phyloP scores from a whole-genome alignment of 23 tunicate genomes.

The Phallusia fumigata region DNA sequence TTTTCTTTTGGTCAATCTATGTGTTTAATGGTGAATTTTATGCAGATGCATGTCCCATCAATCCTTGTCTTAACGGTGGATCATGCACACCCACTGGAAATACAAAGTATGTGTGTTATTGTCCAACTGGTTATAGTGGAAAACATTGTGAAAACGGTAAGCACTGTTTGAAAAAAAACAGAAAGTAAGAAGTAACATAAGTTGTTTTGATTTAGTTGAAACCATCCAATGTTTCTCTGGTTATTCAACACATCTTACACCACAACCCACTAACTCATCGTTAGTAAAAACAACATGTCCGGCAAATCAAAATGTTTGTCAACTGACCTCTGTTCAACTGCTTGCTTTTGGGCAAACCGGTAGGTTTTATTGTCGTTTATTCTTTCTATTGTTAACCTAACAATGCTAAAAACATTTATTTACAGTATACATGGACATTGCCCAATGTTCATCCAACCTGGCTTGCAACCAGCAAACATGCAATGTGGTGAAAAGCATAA shows the following conservation, averaged over 20 bases:
- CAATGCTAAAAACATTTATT: background rate
- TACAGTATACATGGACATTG: constrained; percentile 42
- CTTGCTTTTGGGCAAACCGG: constrained; percentile 16
- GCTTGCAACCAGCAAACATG: constrained; percentile 30
- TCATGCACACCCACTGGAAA: constrained; percentile 29
- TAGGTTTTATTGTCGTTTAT: background rate
- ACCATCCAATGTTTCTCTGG: constrained; percentile 32
- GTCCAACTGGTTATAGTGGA: constrained; percentile 45
- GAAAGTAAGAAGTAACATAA: background rate
- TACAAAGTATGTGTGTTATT: constrained; percentile 29
- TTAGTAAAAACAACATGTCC: constrained; percentile 38
- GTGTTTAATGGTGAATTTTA: background rate
- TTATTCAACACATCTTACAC: constrained; percentile 19
- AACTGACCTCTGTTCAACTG: constrained; percentile 25
- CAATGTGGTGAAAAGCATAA: background rate
- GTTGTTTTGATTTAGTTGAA: background rate
- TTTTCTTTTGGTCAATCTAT: no score
- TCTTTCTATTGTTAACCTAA: background rate
- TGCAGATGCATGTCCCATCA: constrained; percentile 27
- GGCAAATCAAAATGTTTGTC: constrained; percentile 14
- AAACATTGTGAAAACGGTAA: constrained; percentile 47
- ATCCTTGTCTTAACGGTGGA: constrained; percentile 54
- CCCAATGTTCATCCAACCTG: constrained; percentile 28
- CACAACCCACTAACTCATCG: background rate
- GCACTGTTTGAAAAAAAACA: background rate